These are phyloP conservation scores for Stercorarius parasiticus DNA, from an alignment of 2,113 vertebrate species.

Conservation along the genomic window DNA sequence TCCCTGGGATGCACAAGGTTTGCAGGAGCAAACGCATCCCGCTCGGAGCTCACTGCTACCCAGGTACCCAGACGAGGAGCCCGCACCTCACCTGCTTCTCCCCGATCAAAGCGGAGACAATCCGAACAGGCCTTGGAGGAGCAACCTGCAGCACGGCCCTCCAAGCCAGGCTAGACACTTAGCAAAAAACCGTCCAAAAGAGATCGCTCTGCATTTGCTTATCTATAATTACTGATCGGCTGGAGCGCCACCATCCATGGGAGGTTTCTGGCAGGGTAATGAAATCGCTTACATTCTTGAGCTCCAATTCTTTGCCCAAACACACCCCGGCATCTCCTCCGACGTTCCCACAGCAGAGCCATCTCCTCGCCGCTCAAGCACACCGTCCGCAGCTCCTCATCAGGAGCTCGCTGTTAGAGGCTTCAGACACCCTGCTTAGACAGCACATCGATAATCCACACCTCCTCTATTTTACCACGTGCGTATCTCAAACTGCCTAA, in stretches of 20 bases:
- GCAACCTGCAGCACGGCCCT: background rate
- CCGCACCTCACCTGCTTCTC: background rate
- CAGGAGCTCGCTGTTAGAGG: background rate
- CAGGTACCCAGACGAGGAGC: background rate
- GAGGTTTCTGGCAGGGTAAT: conserved; percentile 26
- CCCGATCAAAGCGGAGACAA: background rate
- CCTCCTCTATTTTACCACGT: background rate
- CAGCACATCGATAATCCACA: conserved; percentile 29
- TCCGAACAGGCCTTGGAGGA: background rate
- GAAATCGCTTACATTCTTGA: conserved; percentile 15
- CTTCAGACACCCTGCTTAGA: background rate
- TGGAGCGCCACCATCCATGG: background rate
- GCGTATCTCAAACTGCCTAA: background rate
- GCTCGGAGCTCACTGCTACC: background rate
- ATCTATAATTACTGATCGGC: conserved; percentile 49
- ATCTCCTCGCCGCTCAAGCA: background rate
- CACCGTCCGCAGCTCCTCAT: background rate
- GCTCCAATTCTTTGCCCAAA: conserved; percentile 31
- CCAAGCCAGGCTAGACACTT: background rate
- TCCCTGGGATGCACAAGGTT: background rate
- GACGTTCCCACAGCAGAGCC: background rate
- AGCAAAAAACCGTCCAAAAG: background rate
- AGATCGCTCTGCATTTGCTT: conserved; percentile 1
- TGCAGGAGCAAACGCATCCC: background rate
- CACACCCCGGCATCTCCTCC: background rate